Percentiles rank a stretch among this genome's conserved stretches.
Conservation (phyloP, 1,140 invertebrate species). For the Semibalanus balanoides region DNA sequence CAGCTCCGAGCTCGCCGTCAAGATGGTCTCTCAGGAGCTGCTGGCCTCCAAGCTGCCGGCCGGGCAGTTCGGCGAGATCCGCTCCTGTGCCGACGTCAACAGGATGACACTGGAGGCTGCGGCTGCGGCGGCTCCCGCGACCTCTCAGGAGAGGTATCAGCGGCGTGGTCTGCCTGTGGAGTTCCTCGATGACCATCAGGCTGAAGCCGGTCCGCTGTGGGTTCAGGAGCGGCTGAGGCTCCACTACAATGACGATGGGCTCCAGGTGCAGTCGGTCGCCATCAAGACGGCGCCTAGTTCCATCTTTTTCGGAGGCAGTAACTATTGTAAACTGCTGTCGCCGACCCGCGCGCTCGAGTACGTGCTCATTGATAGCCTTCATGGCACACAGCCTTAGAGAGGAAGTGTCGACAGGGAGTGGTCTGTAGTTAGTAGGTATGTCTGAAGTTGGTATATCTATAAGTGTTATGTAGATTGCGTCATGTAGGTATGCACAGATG, state of each 20-base stretch:
- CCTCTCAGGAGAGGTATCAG: constrained; percentile 4
- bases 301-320: constrained; percentile 10
- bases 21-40: not conserved
- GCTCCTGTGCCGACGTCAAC: constrained; percentile 15
- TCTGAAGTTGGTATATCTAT: too few relatives aligned
- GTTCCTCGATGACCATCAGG: not conserved
- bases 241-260: constrained; percentile 8
- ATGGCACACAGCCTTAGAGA: constrained; percentile 12
- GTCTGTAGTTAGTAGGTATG: too few relatives aligned
- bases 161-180: constrained; percentile 8
- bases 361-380: constrained; percentile 15
- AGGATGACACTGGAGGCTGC: constrained; percentile 14
- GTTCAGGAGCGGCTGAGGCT: constrained; percentile 13
- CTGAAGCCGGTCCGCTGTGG: constrained; percentile 1
- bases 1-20: constrained; percentile 8
- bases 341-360: constrained; percentile 17
- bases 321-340: constrained; percentile 17
- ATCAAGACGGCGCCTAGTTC: constrained; percentile 9
- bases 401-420: not conserved
- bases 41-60: not conserved
- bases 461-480: too few relatives aligned
- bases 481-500: too few relatives aligned
- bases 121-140: not conserved
- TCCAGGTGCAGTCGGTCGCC: constrained; percentile 11
- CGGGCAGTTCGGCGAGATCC: constrained; percentile 3